Percentiles rank a stretch among this genome's conserved stretches.
These are phyloP conservation scores for Magallana angulata DNA, from an alignment of 1,140 invertebrate genomes.

Conservation along the genomic window DNA sequence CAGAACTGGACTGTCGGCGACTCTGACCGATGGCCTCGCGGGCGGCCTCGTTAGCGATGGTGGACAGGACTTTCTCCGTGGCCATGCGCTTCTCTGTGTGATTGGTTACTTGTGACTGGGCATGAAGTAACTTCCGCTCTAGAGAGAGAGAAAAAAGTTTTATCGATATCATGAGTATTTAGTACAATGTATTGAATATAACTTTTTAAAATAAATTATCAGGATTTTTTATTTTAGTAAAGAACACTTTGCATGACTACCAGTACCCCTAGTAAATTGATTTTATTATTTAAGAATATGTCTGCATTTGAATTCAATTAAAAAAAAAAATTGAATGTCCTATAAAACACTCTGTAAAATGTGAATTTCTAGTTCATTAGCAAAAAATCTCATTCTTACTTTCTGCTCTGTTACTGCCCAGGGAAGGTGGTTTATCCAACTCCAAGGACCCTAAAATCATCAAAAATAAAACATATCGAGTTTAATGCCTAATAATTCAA, in stretches of 20 bases:
- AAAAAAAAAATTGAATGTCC: no score
- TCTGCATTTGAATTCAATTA: no score
- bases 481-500: no score
- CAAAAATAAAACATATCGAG: not conserved
- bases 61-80: constrained; percentile 84
- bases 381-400: constrained; percentile 70
- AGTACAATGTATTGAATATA: no score
- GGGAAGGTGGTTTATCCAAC: constrained; percentile 79
- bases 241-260: no score
- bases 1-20: constrained; percentile 67
- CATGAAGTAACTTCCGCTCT: constrained; percentile 73
- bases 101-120: constrained; percentile 62
- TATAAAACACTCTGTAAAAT: no score
- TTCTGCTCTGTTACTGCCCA: constrained; percentile 80
- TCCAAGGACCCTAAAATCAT: constrained; percentile 80
- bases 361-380: no score
- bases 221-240: no score
- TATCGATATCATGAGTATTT: no score
- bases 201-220: no score
- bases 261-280: no score
- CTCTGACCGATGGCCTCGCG: constrained; percentile 70
- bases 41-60: constrained; percentile 78
- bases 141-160: constrained; percentile 45
- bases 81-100: constrained; percentile 75
- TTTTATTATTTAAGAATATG: no score